phyloP scores from a whole-genome alignment of 2,797 vertebrate species.

The Ctenopoma kingsleyae region DNA sequence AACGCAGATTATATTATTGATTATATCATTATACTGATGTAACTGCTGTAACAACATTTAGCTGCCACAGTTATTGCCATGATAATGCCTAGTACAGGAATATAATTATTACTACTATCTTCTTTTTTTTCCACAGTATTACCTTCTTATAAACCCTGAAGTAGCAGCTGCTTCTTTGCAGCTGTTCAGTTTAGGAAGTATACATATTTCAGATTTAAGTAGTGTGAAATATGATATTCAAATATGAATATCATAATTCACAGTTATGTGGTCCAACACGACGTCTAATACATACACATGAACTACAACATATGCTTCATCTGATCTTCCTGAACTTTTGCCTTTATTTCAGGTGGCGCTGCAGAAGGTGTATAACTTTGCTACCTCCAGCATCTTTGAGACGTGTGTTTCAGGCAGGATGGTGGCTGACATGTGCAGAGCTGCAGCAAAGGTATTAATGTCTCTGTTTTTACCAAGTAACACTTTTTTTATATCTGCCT shows the following conservation, averaged over 20 bases:
- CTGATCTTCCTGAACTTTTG: background rate
- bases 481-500: background rate
- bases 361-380: conserved; percentile 95
- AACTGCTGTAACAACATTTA: background rate
- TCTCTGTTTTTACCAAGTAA: background rate
- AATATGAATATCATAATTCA: no score
- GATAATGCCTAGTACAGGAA: background rate
- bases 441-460: conserved; percentile 90
- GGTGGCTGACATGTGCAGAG: conserved; percentile 98
- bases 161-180: background rate
- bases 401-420: conserved; percentile 96
- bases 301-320: background rate
- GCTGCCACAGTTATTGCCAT: background rate
- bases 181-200: background rate
- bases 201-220: no score
- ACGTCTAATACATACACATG: background rate
- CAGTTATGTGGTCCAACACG: no score
- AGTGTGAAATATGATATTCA: no score
- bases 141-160: background rate
- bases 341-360: conserved; percentile 87
- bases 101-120: background rate
- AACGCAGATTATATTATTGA: background rate
- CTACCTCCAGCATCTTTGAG: conserved; percentile 96
- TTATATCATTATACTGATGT: background rate
- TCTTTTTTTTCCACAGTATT: background rate